Conservation (phyloP, 2,888 invertebrate species). For the Ichneumon xanthorius region DNA sequence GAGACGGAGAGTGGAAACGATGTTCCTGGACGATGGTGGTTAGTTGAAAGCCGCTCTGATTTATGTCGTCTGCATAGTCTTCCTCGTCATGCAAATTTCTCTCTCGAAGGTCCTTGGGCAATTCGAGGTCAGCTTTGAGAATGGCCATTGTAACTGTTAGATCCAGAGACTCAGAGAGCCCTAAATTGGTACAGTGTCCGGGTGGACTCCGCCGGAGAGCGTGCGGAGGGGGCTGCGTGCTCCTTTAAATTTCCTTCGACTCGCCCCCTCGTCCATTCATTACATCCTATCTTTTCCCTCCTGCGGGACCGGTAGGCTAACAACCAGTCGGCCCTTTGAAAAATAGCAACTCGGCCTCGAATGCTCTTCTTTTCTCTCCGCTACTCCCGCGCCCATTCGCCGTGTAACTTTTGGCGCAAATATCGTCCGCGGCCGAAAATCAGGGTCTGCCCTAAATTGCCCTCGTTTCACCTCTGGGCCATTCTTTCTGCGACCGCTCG, state of each 20-base stretch:
- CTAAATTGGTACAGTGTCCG: slow-evolving; percentile 37
- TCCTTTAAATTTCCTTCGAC: slow-evolving; percentile 57
- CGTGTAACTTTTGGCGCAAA: slow-evolving; percentile 68
- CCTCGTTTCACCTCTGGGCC: slow-evolving; percentile 76
- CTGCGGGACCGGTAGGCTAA: neutral
- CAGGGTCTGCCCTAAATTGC: slow-evolving; percentile 73
- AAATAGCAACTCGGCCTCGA: slow-evolving; percentile 58
- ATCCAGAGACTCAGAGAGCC: slow-evolving; percentile 55
- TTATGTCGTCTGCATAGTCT: slow-evolving; percentile 71
- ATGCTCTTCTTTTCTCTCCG: slow-evolving; percentile 36
- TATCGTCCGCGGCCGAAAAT: slow-evolving; percentile 71
- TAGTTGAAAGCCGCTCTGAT: slow-evolving; percentile 74
- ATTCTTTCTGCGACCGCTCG: slow-evolving; percentile 60
- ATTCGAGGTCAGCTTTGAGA: slow-evolving; percentile 71
- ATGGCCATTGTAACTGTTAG: slow-evolving; percentile 72
- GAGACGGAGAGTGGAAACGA: neutral
- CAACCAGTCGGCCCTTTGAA: slow-evolving; percentile 59
- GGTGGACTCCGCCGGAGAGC: neutral
- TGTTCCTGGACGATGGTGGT: slow-evolving; percentile 2
- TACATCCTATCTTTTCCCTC: slow-evolving; percentile 27
- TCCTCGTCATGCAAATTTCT: slow-evolving; percentile 75
- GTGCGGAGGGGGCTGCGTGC: slow-evolving; percentile 14
- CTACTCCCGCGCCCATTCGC: slow-evolving; percentile 41
- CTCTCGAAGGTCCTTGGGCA: slow-evolving; percentile 37
- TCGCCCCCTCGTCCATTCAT: slow-evolving; percentile 65